These are phyloP conservation scores for Masticophis lateralis DNA, from an alignment of 2,797 vertebrate genomes.

Conservation along the genomic window DNA sequence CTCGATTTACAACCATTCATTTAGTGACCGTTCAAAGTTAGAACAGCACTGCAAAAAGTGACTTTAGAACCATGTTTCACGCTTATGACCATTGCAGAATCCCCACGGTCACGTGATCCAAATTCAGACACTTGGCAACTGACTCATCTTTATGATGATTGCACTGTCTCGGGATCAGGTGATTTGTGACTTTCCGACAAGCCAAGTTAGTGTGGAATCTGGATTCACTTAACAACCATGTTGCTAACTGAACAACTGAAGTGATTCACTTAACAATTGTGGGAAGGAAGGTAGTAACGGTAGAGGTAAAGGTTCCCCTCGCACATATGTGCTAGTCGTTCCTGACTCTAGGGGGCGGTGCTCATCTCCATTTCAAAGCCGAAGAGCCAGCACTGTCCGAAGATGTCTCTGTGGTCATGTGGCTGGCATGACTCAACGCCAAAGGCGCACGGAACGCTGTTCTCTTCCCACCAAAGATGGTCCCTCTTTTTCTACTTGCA, in stretches of 20 bases:
- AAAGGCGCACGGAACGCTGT: no score
- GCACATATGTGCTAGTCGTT: no score
- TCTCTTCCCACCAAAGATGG: no score
- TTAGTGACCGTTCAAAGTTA: neutral
- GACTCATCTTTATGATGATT: neutral
- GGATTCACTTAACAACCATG: neutral
- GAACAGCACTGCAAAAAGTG: neutral
- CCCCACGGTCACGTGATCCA: neutral
- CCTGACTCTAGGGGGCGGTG: no score
- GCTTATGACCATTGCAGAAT: rapidly evolving
- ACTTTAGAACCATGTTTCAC: neutral
- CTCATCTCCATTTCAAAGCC: no score
- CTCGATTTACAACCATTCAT: neutral
- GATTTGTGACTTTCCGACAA: neutral
- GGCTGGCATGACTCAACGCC: no score
- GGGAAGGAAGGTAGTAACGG: no score
- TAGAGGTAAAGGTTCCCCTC: no score
- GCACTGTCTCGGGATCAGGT: neutral
- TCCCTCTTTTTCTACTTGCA: no score
- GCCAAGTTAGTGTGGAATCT: neutral
- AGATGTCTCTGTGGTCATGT: no score
- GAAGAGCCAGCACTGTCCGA: no score
- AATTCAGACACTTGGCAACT: neutral
- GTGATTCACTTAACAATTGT: no score
- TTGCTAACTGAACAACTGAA: neutral